These are phyloP conservation scores for Ladona fulva DNA, from an alignment of 1,140 invertebrate species.

Conservation along the genomic window DNA sequence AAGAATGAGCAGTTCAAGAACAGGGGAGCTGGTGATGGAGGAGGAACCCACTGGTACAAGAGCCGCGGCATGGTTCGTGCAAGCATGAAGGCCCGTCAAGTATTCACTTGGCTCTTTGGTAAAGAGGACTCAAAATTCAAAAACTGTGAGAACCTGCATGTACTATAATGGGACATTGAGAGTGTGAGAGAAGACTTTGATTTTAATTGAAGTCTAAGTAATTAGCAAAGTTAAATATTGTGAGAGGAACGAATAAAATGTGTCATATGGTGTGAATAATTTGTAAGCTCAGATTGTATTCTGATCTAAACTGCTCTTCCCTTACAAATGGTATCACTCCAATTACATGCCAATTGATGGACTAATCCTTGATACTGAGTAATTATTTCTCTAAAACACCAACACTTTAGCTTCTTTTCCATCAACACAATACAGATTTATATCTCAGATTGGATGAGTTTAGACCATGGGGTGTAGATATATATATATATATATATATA, in stretches of 20 bases:
- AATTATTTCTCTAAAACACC: background rate
- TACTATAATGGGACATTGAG: slow-evolving; percentile 47
- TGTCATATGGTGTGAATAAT: background rate
- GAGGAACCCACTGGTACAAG: slow-evolving; percentile 63
- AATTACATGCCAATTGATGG: background rate
- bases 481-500: too few relatives aligned
- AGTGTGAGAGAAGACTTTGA: background rate
- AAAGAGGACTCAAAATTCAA: slow-evolving; percentile 85
- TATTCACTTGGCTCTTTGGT: slow-evolving; percentile 81
- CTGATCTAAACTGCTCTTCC: background rate
- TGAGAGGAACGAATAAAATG: background rate
- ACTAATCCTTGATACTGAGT: background rate
- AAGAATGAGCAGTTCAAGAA: slow-evolving; percentile 50
- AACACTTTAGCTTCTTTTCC: background rate
- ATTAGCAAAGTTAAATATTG: too few relatives aligned
- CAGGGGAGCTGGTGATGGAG: slow-evolving; percentile 35
- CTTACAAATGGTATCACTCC: background rate
- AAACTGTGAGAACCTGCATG: slow-evolving; percentile 80
- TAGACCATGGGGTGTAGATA: too few relatives aligned
- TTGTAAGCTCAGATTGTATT: background rate
- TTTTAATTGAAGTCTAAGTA: too few relatives aligned
- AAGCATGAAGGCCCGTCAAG: slow-evolving; percentile 78
- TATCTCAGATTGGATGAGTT: background rate
- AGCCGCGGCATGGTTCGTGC: slow-evolving; percentile 69
- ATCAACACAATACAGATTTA: background rate